Evolutionary conservation across 1,140 invertebrate genomes (phyloP).

Genomic region (Drosophila lini): DNA sequence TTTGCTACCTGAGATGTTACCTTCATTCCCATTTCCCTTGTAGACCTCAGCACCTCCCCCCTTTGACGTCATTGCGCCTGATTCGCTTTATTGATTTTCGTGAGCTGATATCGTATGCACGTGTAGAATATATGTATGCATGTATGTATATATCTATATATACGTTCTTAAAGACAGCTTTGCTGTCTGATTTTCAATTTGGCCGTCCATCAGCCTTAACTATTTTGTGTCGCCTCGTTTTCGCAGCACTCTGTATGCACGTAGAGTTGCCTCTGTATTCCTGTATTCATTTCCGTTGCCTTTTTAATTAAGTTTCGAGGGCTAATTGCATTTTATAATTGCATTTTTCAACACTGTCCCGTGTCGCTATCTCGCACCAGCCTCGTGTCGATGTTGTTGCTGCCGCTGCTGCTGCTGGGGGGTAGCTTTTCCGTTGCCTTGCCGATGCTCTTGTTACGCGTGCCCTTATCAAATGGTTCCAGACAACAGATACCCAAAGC

Average conservation of each 20-base stretch:
- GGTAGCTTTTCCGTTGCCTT: constrained; percentile 10
- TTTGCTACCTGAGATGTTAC: constrained; percentile 29
- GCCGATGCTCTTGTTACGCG: constrained; percentile 38
- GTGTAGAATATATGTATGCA: constrained; percentile 9
- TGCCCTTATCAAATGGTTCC: constrained; percentile 46
- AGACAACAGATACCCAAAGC: constrained; percentile 12
- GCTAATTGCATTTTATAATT: constrained; percentile 77
- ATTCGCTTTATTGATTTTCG: constrained; percentile 62
- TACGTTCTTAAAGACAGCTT: constrained; percentile 28
- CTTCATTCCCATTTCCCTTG: constrained; percentile 3
- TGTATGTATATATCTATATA: neutral
- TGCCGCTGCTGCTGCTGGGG: neutral
- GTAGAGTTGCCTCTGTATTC: constrained; percentile 8
- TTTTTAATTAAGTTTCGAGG: constrained; percentile 54
- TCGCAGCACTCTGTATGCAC: constrained; percentile 16
- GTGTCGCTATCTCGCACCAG: constrained; percentile 24
- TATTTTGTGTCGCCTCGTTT: constrained; percentile 13
- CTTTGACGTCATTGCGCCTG: constrained; percentile 30
- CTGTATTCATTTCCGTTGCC: constrained; percentile 52
- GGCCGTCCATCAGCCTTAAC: constrained; percentile 50
- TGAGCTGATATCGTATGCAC: constrained; percentile 24
- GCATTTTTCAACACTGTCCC: constrained; percentile 71
- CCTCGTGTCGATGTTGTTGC: constrained; percentile 7
- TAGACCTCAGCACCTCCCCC: neutral
- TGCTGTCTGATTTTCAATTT: constrained; percentile 59